Percentiles rank a stretch among this genome's conserved stretches.
phyloP scores from a whole-genome alignment of 2,888 invertebrate genomes.

The Calliphora vomitoria region DNA sequence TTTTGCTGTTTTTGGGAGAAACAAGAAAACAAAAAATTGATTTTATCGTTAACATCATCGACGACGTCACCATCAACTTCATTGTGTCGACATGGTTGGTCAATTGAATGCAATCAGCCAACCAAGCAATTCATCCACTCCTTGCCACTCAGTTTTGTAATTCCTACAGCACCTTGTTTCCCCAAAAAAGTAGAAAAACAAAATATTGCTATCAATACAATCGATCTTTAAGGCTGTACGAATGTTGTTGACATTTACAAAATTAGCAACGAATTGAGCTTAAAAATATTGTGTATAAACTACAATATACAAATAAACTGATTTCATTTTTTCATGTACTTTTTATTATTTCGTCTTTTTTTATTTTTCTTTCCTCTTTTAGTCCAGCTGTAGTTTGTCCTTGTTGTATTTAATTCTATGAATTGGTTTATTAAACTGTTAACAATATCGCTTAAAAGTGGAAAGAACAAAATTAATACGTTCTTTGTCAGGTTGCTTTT shows the following conservation, averaged over 20 bases:
- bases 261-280: constrained; percentile 75
- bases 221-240: constrained; percentile 79
- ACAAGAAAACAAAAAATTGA: constrained; percentile 35
- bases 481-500: constrained; percentile 48
- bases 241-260: constrained; percentile 80
- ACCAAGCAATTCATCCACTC: constrained; percentile 51
- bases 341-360: background rate
- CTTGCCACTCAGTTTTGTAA: constrained; percentile 52
- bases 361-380: constrained; percentile 10
- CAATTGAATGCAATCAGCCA: constrained; percentile 68
- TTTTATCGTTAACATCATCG: constrained; percentile 49
- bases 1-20: background rate
- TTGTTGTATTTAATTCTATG: constrained; percentile 55
- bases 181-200: background rate
- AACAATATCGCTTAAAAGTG: constrained; percentile 48
- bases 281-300: constrained; percentile 60
- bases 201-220: constrained; percentile 78
- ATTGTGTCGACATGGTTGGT: constrained; percentile 65
- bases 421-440: constrained; percentile 69
- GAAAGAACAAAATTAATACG: constrained; percentile 25
- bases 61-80: constrained; percentile 57
- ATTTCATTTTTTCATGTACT: background rate
- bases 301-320: constrained; percentile 76
- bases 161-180: constrained; percentile 28
- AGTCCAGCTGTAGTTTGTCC: background rate